These are phyloP conservation scores for Phymanthus crucifer DNA, from an alignment of 92 coral and sea anemone species.

Conservation along the genomic window DNA sequence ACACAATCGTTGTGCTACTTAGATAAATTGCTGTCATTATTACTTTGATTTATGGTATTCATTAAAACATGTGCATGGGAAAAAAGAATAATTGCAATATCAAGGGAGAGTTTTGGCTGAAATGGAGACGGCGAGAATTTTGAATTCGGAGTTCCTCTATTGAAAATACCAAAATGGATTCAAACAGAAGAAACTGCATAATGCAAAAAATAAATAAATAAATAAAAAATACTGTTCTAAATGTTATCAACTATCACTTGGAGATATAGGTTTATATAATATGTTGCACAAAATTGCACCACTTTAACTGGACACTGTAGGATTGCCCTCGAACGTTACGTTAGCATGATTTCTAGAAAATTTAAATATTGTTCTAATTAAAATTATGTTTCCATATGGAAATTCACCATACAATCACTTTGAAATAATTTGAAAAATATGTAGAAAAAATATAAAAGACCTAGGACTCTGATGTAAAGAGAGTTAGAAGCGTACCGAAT, in stretches of 20 bases:
- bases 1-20: background rate
- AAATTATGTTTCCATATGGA: background rate
- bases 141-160: background rate
- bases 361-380: background rate
- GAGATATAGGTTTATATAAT: background rate
- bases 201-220: background rate
- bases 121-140: background rate
- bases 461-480: background rate
- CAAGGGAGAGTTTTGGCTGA: background rate
- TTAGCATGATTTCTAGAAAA: background rate
- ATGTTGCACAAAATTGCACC: background rate
- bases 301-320: background rate
- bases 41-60: constrained; percentile 2
- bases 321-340: background rate
- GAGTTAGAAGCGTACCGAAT: background rate
- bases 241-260: background rate
- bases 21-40: constrained; percentile 6
- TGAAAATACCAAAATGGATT: background rate
- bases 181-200: background rate
- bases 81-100: constrained; percentile 4
- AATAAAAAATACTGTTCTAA: background rate
- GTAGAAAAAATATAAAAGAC: background rate
- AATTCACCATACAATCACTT: background rate
- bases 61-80: background rate
- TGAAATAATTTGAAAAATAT: background rate